phyloP scores from a whole-genome alignment of 37 sponge, comb jelly and placozoan species.

The Cliona cf. orientalis region DNA sequence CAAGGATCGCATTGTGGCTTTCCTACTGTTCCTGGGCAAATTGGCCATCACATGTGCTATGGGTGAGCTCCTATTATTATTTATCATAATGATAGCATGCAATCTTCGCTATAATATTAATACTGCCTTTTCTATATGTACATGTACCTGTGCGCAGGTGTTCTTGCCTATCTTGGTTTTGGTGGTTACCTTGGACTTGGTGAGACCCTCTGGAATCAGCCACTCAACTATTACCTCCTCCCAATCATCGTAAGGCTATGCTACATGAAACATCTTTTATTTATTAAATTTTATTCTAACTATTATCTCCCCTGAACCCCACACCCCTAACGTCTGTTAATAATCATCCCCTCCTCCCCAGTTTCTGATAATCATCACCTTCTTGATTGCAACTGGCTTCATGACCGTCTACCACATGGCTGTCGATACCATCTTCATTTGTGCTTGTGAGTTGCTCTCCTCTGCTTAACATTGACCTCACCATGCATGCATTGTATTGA shows the following conservation, averaged over 20 bases:
- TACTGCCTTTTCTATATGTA: too few relatives aligned
- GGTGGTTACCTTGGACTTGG: constrained; percentile 51
- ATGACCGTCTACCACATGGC: constrained; percentile 93
- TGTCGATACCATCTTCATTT: constrained; percentile 95
- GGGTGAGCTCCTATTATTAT: constrained; percentile 44
- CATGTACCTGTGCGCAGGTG: too few relatives aligned
- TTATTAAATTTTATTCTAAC: too few relatives aligned
- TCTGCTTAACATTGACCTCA: too few relatives aligned
- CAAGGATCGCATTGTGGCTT: constrained; percentile 86
- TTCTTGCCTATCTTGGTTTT: constrained; percentile 75
- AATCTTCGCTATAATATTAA: too few relatives aligned
- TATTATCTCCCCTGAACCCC: too few relatives aligned
- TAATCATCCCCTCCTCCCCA: too few relatives aligned
- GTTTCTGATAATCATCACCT: constrained; percentile 76
- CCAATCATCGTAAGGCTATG: constrained; percentile 88
- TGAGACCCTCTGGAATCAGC: constrained; percentile 32
- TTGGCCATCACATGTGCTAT: constrained; percentile 72
- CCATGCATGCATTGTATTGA: too few relatives aligned
- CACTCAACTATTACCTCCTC: constrained; percentile 91
- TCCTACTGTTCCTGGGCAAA: constrained; percentile 95
- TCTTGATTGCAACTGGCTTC: constrained; percentile 86
- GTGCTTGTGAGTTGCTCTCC: constrained; percentile 89
- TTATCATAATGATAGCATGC: too few relatives aligned
- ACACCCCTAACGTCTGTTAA: too few relatives aligned
- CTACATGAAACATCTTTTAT: too few relatives aligned